These are phyloP conservation scores for Xyliphius kryptos DNA, from an alignment of 2,113 vertebrate species.

Conservation along the genomic window DNA sequence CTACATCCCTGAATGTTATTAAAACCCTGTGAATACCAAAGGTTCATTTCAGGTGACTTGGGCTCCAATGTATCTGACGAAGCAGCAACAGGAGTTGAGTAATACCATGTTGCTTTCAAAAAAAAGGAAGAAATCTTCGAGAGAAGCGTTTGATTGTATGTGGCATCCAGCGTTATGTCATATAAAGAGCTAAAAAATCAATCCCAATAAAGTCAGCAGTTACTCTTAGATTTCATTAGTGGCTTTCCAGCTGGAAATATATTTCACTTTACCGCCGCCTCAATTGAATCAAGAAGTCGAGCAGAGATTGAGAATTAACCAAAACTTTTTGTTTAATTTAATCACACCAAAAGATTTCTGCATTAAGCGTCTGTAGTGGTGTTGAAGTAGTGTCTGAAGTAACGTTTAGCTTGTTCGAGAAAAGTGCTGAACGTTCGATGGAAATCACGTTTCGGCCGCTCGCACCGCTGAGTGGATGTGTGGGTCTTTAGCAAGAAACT, in stretches of 20 bases:
- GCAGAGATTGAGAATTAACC: neutral
- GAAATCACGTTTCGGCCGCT: neutral
- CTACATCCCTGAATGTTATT: too few species aligned
- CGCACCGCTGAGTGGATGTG: neutral
- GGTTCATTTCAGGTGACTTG: too few species aligned
- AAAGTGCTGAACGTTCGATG: neutral
- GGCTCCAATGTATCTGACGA: too few species aligned
- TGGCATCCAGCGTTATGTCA: neutral
- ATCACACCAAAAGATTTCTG: neutral
- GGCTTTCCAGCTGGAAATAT: neutral
- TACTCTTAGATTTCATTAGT: neutral
- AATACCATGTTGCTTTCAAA: neutral
- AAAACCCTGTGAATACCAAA: too few species aligned
- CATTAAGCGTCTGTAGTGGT: neutral
- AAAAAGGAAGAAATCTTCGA: neutral
- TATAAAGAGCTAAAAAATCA: neutral
- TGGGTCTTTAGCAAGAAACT: neutral
- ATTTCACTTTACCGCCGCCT: neutral
- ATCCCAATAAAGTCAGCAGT: neutral
- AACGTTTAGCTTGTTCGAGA: neutral
- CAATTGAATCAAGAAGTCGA: neutral
- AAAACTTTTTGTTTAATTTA: conserved; percentile 2
- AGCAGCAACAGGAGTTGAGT: neutral
- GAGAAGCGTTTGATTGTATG: neutral
- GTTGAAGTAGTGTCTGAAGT: neutral